Base-by-base conservation (phyloP, 2,888 invertebrate species). In the Acrobasis consociella region DNA sequence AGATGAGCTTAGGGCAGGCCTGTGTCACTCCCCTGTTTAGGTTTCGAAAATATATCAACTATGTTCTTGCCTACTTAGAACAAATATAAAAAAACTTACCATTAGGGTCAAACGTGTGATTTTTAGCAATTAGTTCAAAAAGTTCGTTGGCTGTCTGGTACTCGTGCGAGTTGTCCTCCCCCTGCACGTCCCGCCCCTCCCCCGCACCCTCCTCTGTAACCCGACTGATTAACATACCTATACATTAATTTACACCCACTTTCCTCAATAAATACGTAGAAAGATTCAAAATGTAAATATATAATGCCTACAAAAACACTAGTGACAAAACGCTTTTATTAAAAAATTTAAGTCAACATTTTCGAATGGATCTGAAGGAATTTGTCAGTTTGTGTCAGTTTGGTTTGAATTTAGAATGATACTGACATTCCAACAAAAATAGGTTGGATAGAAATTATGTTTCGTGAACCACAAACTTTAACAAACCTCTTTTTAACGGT, bases 181-280 rank as follows among this genome's bases (percentile, higher is more conserved):
- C 64, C 39, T 49, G 62, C 62, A 59, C 62, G 62, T 66, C 65
- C 60, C 64, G 37, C 62, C 62, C 65, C 64, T 68, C 73, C 50
- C 66, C 69, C 70, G 31, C 73, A 71, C 55, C 76, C 31, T 73
- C 75, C 49, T 85, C 85, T 13, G 77, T 65, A 63, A 85, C 72
- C 60, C 77, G 78, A 72, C 81, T 84, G 67, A 90, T 88, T 68
- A 87, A 78, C 91, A 91, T 91, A 58, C 63, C 72, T 66, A 72
- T 72, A 80, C 86, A 78, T 76, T 76, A 77, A 84, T 85, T 86
- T 82, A 67, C 16, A 71, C 69, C 64, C 66, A 62, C 62, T 69
- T 72, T 74, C 70, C 64, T 66, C 66, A 62, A 75, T 74, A 71
- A 64, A 67, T 70, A 67, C 67, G 72, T 73, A 70, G 71, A 68